These are phyloP conservation scores for Euphydryas editha DNA, from an alignment of 2,888 invertebrate species.

Conservation along the genomic window DNA sequence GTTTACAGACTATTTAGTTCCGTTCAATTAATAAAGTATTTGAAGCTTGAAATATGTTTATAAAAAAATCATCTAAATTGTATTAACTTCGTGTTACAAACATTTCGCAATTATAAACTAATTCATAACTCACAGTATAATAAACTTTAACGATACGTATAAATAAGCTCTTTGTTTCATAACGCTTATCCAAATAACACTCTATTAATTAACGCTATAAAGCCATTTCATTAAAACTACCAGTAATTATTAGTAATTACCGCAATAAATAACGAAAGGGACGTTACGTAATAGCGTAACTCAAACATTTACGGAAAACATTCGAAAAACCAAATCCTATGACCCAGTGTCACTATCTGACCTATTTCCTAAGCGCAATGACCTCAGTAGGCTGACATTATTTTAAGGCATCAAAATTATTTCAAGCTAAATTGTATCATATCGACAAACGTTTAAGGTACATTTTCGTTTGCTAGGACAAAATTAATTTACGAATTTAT, in stretches of 20 bases:
- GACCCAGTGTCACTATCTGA: conserved; percentile 74
- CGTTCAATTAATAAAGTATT: too few species aligned
- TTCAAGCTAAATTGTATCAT: conserved; percentile 51
- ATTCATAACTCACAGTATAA: background rate
- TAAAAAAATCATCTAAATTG: too few species aligned
- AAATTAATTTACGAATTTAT: conserved; percentile 81
- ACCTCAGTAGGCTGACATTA: conserved; percentile 59
- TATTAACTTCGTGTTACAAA: background rate
- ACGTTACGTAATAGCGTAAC: conserved; percentile 26
- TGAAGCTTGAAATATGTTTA: too few species aligned
- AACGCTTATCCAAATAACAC: conserved; percentile 9
- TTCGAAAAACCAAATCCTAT: conserved; percentile 55
- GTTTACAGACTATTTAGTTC: too few species aligned
- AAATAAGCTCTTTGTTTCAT: conserved; percentile 14
- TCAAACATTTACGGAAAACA: conserved; percentile 65
- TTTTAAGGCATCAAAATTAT: conserved; percentile 67
- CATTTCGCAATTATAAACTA: background rate
- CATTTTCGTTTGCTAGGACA: conserved; percentile 48
- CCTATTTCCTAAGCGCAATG: conserved; percentile 61
- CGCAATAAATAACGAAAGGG: conserved; percentile 39
- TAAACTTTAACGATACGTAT: background rate
- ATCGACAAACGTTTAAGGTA: conserved; percentile 45
- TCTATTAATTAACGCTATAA: conserved; percentile 30
- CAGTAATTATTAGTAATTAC: conserved; percentile 29
- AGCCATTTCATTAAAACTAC: conserved; percentile 31